These are phyloP conservation scores for Zapornia atra DNA, from an alignment of 2,113 vertebrate genomes.

Conservation along the genomic window DNA sequence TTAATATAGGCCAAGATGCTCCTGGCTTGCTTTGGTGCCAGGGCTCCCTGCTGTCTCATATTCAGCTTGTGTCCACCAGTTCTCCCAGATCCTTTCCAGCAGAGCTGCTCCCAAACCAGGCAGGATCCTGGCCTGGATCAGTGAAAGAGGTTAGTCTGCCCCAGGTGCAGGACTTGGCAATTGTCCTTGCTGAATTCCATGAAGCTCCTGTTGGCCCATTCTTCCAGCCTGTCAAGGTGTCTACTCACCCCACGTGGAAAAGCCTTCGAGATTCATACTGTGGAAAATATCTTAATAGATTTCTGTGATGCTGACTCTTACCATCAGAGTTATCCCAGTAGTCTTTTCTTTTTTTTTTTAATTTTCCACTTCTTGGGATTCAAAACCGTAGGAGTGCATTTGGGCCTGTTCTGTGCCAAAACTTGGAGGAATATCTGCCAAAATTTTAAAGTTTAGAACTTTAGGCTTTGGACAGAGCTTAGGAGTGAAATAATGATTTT, in stretches of 20 bases:
- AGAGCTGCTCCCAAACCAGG: neutral
- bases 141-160: neutral
- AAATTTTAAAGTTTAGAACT: neutral
- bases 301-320: neutral
- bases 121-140: neutral
- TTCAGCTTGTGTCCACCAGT: neutral
- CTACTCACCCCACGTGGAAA: neutral
- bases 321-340: neutral
- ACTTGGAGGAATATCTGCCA: conserved; percentile 5
- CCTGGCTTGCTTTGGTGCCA: neutral
- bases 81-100: neutral
- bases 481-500: neutral
- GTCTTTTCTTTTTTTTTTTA: neutral
- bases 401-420: neutral
- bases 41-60: neutral
- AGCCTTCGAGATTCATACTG: neutral
- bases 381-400: neutral
- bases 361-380: conserved; percentile 15
- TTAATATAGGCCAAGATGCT: neutral
- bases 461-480: neutral
- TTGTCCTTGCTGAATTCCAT: neutral
- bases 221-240: neutral
- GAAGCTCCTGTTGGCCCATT: neutral
- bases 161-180: neutral
- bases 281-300: neutral